phyloP scores from a whole-genome alignment of 2,113 vertebrate genomes.

The Zosterops lateralis region DNA sequence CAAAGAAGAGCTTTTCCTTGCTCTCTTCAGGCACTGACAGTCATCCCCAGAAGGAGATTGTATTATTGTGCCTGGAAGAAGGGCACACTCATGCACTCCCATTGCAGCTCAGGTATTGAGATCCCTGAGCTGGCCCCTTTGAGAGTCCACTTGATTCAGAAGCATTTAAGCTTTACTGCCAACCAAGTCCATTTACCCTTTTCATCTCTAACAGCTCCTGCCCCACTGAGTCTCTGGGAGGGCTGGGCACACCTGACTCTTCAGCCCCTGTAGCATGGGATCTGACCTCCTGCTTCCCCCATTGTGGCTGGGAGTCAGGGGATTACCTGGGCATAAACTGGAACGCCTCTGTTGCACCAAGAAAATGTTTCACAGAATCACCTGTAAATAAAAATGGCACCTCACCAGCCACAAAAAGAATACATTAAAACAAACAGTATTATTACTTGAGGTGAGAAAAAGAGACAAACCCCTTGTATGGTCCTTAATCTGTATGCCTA shows the following conservation, averaged over 20 bases:
- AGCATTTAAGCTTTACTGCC: not conserved
- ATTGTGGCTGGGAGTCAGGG: not conserved
- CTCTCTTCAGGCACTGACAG: not conserved
- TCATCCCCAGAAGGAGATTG: not conserved
- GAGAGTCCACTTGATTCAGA: not conserved
- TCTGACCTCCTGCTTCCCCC: not conserved
- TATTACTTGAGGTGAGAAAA: not conserved
- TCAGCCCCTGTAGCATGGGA: not conserved
- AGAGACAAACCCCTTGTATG: not conserved
- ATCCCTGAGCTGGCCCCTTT: not conserved
- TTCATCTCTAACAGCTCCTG: not conserved
- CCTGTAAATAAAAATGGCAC: not conserved
- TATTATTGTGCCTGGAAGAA: not conserved
- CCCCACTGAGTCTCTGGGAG: not conserved
- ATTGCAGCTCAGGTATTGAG: not conserved
- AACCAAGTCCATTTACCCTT: not conserved
- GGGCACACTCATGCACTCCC: not conserved
- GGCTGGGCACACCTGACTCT: not conserved
- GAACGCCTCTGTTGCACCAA: not conserved
- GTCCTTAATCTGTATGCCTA: not conserved
- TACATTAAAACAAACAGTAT: not conserved
- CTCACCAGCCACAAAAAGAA: not conserved
- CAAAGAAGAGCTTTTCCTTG: not conserved
- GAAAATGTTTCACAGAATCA: not conserved
- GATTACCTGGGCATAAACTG: not conserved